These are phyloP conservation scores for Chalcis sispes DNA, from an alignment of 2,888 invertebrate species.

Conservation along the genomic window DNA sequence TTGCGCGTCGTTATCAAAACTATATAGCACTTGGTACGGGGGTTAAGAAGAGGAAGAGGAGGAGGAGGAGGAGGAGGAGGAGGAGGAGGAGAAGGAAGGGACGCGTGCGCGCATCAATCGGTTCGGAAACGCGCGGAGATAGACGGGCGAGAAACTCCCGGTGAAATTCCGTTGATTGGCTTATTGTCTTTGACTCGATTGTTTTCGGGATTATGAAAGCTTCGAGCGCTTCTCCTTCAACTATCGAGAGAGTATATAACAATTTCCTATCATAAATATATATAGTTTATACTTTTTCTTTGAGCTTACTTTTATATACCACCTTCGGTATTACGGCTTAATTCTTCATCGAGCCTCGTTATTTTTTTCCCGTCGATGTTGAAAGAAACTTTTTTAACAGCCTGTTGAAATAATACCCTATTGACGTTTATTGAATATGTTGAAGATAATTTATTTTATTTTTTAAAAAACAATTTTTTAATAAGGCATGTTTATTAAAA, in stretches of 20 bases:
- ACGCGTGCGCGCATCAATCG: background rate
- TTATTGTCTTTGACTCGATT: constrained; percentile 42
- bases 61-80: too few species aligned
- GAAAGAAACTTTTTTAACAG: background rate
- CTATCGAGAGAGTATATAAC: background rate
- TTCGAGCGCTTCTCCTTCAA: constrained; percentile 9
- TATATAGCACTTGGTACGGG: too few species aligned
- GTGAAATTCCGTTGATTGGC: constrained; percentile 44
- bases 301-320: too few species aligned
- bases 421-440: too few species aligned
- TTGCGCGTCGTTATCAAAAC: background rate
- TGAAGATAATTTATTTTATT: too few species aligned
- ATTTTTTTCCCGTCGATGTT: background rate
- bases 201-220: constrained; percentile 31
- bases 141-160: background rate
- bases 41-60: too few species aligned
- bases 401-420: too few species aligned
- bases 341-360: too few species aligned
- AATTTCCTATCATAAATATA: constrained; percentile 1
- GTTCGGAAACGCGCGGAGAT: constrained; percentile 9
- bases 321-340: background rate
- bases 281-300: background rate
- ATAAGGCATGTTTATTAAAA: too few species aligned
- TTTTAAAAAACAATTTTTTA: too few species aligned
- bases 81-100: background rate